phyloP scores from a whole-genome alignment of 2,113 vertebrate species.

The Corvus hawaiiensis region DNA sequence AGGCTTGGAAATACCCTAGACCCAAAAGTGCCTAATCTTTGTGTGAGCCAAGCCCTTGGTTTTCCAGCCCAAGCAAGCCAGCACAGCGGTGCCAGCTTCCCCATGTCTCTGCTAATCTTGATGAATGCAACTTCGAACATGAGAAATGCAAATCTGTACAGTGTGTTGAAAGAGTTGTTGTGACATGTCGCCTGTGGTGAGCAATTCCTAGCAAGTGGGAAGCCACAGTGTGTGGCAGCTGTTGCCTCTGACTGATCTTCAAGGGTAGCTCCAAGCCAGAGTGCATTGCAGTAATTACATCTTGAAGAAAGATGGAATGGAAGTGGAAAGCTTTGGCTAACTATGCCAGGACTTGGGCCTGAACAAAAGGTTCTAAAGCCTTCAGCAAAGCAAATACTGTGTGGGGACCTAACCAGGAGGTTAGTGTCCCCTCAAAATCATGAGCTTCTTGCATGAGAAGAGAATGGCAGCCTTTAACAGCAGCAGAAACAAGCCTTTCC shows the following conservation, averaged over 20 bases:
- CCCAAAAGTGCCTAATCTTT: background rate
- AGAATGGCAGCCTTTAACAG: background rate
- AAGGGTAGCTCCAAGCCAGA: background rate
- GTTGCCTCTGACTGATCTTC: background rate
- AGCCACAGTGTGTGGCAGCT: slow-evolving; percentile 10
- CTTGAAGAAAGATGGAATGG: background rate
- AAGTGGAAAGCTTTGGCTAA: background rate
- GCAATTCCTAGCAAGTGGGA: slow-evolving; percentile 17
- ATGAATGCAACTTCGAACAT: background rate
- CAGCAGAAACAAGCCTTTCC: background rate
- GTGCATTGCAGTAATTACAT: background rate
- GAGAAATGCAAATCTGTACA: background rate
- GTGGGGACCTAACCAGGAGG: background rate
- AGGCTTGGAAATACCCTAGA: background rate
- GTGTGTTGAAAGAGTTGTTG: slow-evolving; percentile 12
- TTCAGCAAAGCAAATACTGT: background rate
- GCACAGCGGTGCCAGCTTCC: background rate
- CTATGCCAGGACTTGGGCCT: background rate
- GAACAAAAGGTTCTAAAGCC: background rate
- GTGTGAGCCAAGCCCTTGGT: background rate
- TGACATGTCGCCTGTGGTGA: background rate
- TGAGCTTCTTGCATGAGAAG: background rate
- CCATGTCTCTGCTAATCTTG: background rate
- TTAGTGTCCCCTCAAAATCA: background rate
- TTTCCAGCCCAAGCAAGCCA: background rate